Evolutionary conservation across 1,140 invertebrate genomes (phyloP), one percentile per base, ranked within the genome.

Genomic region (Pseudomyrmex gracilis): DNA sequence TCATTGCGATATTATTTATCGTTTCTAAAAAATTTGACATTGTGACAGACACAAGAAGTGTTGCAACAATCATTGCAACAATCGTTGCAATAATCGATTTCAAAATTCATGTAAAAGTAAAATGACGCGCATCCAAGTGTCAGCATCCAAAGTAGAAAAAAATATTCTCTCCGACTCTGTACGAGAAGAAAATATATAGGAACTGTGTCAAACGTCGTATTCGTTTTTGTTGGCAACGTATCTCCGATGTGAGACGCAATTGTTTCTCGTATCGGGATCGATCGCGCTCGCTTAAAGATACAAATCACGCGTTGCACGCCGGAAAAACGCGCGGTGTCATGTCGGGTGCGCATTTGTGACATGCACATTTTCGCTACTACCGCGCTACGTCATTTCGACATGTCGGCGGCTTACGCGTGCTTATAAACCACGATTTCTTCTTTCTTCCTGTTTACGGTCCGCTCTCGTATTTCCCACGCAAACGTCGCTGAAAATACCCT

Each of bases 401-500:
- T 45, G n/a, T 78, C 9, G 63, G 9, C 47, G 10, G 51, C 2
- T 78, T 78, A 78, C 13, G 43, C 12, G 24, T 55, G 13, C 5
- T 76, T 76, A 43, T n/a, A n/a, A n/a, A n/a, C 22, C 2, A 66
- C 8, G 34, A 45, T 55, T 68, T 17, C 51, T 68, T 58, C 63
- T 57, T 78, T 78, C 63, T 57, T 24, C 13, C n/a, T 15, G 13
- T 57, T 57, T 78, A 3, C 5, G 61, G 61, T 45, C 34, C 12
- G 12, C 13, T 22, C 45, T 57, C 20, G 15, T 57, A 67, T 67
- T 57, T 57, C 57, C 20, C 55, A 68, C 34, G 63, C 49, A n/a
- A 77, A 77, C 49, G 8, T 77, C 15, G n/a, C 60, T 53, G 17
- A 45, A 66, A 77, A 77, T 12, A 9, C 15, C 34, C 17, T 67